Base-by-base conservation (phyloP, 2,113 vertebrate genomes). In the Bolborhynchus lineola region DNA sequence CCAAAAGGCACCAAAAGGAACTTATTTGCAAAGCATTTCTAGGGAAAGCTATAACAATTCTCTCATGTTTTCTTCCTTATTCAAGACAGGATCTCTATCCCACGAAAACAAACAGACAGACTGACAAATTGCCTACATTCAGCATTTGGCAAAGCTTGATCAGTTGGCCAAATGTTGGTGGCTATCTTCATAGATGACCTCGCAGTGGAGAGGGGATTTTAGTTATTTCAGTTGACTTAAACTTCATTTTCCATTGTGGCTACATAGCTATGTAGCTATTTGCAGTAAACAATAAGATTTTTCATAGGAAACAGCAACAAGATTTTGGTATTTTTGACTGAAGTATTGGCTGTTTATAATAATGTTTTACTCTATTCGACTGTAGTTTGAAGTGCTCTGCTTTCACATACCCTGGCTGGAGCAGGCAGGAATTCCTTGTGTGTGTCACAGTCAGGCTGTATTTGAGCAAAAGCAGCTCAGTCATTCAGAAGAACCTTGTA, bases 1-100 rank as follows among this genome's bases (percentile, higher is more conserved):
- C 95, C 95, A 91, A 94, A 95, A 80, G 93, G 84, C 70, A 69
- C 92, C 94, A 96, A 94, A 96, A 97, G 96, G 95, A 21, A 29
- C 65, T 94, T 92, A 41, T 80, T 97, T 96, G 92, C 92, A 96
- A 96, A 96, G 92, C 90, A 71, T 95, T 96, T 92, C 90, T 75
- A 23, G 39, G 44, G 50, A 53, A 83, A 88, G 39, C n/a, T 83
- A 41, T 9, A 92, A 67, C 90, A 47, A 29, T 90, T 88, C 64
- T 59, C 42, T 50, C 75, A 39, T 96, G 76, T 90, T 95, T 94
- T 96, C 64, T 47, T 86, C 93, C 50, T 78, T 75, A 17, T 21
- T 90, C 1, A 0, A n/a, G 41, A 50, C 55, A 69, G 74, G 57
- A 14, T 37, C 63, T 60, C 59, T 80, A 75, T 52, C 47, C 86